Conservation (phyloP, 2,888 invertebrate genomes). For the Habrosyne pyritoides region DNA sequence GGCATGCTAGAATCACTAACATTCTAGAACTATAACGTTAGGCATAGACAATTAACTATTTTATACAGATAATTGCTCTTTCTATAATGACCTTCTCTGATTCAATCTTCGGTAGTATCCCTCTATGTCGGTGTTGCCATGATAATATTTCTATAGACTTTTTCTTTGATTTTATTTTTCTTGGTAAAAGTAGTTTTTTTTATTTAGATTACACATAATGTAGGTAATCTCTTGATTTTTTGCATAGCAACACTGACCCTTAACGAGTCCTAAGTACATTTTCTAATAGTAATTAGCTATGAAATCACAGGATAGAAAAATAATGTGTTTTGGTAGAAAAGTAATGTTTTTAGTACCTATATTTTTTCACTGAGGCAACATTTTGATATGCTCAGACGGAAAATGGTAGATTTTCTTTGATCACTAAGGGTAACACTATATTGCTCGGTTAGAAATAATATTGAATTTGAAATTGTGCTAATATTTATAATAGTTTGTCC, state of each 20-base stretch:
- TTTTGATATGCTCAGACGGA: conserved; percentile 34
- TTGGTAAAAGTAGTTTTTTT: conserved; percentile 9
- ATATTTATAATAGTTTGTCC: conserved; percentile 22
- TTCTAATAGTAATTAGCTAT: conserved; percentile 37
- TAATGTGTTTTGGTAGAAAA: conserved; percentile 44
- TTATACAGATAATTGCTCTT: conserved; percentile 21
- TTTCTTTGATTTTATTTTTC: conserved; percentile 19
- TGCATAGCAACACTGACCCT: conserved; percentile 40
- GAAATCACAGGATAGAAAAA: conserved; percentile 30
- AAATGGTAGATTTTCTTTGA: conserved; percentile 36
- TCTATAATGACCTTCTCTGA: conserved; percentile 37
- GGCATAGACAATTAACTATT: conserved; percentile 48
- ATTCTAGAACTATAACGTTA: conserved; percentile 51
- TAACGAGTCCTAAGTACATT: conserved; percentile 15
- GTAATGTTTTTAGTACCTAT: conserved; percentile 28
- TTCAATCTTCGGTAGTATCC: conserved; percentile 53
- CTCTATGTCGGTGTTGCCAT: conserved; percentile 66
- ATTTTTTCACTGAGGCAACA: conserved; percentile 39
- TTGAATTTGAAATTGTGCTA: conserved; percentile 17
- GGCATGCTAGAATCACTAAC: conserved; percentile 80
- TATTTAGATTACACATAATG: conserved; percentile 6
- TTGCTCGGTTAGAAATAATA: conserved; percentile 43
- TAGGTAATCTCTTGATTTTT: conserved; percentile 14
- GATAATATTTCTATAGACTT: conserved; percentile 31
- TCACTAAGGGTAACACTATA: conserved; percentile 29